Base-by-base conservation (phyloP, 2,888 invertebrate genomes). In the Odontocolon sp. region DNA sequence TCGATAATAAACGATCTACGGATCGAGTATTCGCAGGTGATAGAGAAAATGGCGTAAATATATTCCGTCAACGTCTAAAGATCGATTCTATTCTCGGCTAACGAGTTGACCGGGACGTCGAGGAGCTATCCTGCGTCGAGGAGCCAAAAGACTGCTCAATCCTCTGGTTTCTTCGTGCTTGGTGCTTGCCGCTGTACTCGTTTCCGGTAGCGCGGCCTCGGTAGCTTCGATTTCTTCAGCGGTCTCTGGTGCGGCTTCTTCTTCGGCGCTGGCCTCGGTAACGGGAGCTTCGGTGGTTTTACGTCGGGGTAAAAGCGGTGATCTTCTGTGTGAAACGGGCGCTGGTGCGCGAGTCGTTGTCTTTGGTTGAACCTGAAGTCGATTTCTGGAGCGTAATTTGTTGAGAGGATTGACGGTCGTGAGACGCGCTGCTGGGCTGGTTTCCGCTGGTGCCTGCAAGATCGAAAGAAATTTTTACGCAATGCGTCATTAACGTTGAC, bases 81-180 rank as follows among this genome's bases (percentile, higher is more conserved):
- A 40, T 9, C 8, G 18, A 50, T 38, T 69, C 42, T 84, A 86
- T 78, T 89, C 86, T 31, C 86, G 83, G 21, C 83, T 90, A 72
- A 91, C 84, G 64, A 91, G 89, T 73, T 92, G 92, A 80, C 92
- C 93, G 1, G 93, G 93, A 81, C 92, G 92, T 87, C 93, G 91
- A 38, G 92, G 87, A 26, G 93, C 93, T 84, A 95, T 92, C 87
- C 95, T 93, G 86, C 94, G 92, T 82, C 96, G 92, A 52, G 95
- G 93, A 1, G 95, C 95, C 54, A 96, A 91, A 31, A 96, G 91
- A 38, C 95, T 94, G 14, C 87, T 82, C 0, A 89, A 82, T 8
- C 89, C 87, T 54, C 88, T 80, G 14, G 85, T 83, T 61, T 90
- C 90, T 31, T 90, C 89, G 70, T 87, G 88, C 52, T 87, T 88